Conservation (phyloP, 1,140 invertebrate genomes). For the Drosophila nebulosa region DNA sequence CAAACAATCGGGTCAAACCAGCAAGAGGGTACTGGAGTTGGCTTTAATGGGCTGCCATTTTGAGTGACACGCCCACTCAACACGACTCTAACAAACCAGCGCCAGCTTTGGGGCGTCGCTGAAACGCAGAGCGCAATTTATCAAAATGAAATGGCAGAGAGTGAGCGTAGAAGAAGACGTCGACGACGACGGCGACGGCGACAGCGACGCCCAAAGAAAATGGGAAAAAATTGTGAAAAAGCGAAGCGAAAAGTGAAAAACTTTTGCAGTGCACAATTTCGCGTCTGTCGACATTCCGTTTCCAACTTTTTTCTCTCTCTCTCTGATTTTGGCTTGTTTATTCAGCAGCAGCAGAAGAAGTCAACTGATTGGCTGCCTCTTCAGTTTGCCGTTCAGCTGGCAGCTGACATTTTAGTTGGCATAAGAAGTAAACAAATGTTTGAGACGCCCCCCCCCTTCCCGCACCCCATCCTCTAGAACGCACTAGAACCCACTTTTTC, state of each 20-base stretch:
- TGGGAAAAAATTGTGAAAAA: slow-evolving; percentile 15
- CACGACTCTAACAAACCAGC: background rate
- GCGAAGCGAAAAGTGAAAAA: slow-evolving; percentile 64
- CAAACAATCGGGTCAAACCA: slow-evolving; percentile 6
- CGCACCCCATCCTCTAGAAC: background rate
- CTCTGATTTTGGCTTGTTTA: slow-evolving; percentile 48
- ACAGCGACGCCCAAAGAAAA: slow-evolving; percentile 8
- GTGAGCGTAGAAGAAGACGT: slow-evolving; percentile 5
- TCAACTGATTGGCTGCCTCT: slow-evolving; percentile 57
- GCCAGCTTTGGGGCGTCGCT: background rate
- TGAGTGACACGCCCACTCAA: slow-evolving; percentile 38
- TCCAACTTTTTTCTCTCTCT: slow-evolving; percentile 9
- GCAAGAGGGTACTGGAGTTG: slow-evolving; percentile 6
- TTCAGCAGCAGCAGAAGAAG: slow-evolving; percentile 7
- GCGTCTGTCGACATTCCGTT: slow-evolving; percentile 51
- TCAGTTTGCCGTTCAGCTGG: background rate
- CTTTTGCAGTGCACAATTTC: slow-evolving; percentile 58
- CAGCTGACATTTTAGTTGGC: slow-evolving; percentile 29
- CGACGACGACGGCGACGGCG: background rate
- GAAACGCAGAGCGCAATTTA: slow-evolving; percentile 57
- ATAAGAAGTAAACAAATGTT: slow-evolving; percentile 66
- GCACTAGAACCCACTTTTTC: background rate
- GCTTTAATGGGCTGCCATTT: slow-evolving; percentile 34
- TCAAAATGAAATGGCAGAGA: slow-evolving; percentile 68
- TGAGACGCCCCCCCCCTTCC: background rate